Conservation (phyloP, 2,797 vertebrate genomes). For the Sitta carolinensis region DNA sequence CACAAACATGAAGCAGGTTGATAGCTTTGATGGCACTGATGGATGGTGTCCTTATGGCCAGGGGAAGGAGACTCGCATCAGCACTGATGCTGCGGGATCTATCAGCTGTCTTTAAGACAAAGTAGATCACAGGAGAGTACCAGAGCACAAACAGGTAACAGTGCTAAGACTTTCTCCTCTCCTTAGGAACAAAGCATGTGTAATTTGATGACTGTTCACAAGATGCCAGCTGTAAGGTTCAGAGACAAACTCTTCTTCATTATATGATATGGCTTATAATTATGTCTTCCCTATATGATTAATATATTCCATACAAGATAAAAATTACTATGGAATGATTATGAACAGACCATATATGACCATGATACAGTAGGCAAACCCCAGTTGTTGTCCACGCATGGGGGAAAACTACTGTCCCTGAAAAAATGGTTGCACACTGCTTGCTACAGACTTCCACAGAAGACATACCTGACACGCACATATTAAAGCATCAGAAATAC, state of each 20-base stretch:
- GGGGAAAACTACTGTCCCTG: background rate
- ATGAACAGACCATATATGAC: background rate
- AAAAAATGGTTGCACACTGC: background rate
- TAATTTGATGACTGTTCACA: background rate
- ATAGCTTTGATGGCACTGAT: constrained; percentile 48
- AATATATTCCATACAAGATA: background rate
- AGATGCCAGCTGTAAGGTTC: background rate
- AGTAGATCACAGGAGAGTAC: background rate
- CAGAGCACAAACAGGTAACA: background rate
- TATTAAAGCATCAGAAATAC: background rate
- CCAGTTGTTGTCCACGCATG: background rate
- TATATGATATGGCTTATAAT: background rate
- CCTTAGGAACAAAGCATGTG: background rate
- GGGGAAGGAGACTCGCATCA: constrained; percentile 13
- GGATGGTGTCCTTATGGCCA: constrained; percentile 38
- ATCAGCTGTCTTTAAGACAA: constrained; percentile 23
- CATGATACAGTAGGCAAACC: background rate
- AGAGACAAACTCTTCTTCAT: background rate
- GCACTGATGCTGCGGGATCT: background rate
- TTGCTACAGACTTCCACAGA: background rate
- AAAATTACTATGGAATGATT: background rate
- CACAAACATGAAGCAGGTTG: background rate
- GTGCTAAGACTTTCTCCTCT: background rate
- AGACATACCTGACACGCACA: accelerated
- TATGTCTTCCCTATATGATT: background rate